phyloP scores from a whole-genome alignment of 2,113 vertebrate species.

The Gnathonemus echidnorhynchus region DNA sequence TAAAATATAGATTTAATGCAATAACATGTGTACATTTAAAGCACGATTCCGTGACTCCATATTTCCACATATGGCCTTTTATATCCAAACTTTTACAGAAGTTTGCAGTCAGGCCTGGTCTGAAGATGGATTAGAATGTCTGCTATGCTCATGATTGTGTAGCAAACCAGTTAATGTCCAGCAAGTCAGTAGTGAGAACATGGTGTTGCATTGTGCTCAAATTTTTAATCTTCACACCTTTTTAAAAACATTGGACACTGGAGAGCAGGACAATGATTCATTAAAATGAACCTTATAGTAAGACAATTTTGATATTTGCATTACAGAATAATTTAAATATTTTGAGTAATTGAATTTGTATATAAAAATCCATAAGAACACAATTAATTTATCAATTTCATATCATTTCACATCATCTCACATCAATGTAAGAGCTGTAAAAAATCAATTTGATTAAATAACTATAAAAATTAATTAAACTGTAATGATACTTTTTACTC shows the following conservation, averaged over 20 bases:
- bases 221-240: not conserved
- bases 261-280: not conserved
- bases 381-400: not conserved
- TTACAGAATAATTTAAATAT: not conserved
- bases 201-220: not conserved
- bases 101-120: not conserved
- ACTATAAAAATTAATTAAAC: not conserved
- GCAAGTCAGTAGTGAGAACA: not conserved
- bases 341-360: not conserved
- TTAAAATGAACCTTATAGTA: not conserved
- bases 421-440: not conserved
- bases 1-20: not conserved
- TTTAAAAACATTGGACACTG: not conserved
- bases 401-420: too few relatives aligned
- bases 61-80: not conserved
- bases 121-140: not conserved
- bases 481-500: not conserved
- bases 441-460: not conserved
- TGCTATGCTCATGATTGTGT: not conserved
- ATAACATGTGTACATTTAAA: not conserved
- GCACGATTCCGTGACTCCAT: not conserved
- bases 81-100: not conserved
- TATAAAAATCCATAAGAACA: not conserved
- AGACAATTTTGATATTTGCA: not conserved
- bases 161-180: not conserved